Evolutionary conservation across 2,888 invertebrate genomes (phyloP), one percentile per base, ranked within the genome.

Genomic region (Nymphalis urticae): DNA sequence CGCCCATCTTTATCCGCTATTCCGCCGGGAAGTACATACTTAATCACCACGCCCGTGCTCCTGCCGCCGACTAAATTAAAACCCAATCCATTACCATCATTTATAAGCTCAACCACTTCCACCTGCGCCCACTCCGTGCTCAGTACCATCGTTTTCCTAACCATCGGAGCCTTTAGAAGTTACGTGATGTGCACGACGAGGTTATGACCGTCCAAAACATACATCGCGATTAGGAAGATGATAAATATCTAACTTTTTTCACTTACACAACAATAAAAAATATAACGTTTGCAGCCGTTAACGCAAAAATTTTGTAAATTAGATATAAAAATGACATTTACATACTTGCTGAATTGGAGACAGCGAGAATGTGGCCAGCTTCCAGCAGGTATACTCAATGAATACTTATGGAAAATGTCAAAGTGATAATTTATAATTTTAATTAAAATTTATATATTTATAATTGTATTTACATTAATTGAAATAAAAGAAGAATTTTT

Each of bases 91-190:
- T 98, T 97, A 78, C 98, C 99, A 94, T 99, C 99, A 91, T 99
- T 99, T 79, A 97, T 95, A 81, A 99, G 95, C 92, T 99, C 99
- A 89, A 99, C 98, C 83, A 98, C 97, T 95, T 99, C 99, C 89
- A 99, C 98, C 94, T 99, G 99, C 81, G 98, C 98, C 98, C 98
- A 99, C 95, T 99, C 99, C 89, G 99, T 99, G 93, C 97, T 98
- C 93, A 99, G 95, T 95, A 95, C 95, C 95, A 95, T 95, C 85
- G 88, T 91, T 79, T 82, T 83, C 82, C 85, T 89, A 84, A 93
- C 92, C 93, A 93, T 92, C 85, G 81, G 85, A 84, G 83, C 85
- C 85, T 82, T 80, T 82, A 84, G 84, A 81, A 80, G 90, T 91
- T 90, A 90, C 90, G 91, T 91, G 90, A 89, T 83, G 81, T 74